Conservation (phyloP, 2,888 invertebrate species). For the Melanophora roralis region DNA sequence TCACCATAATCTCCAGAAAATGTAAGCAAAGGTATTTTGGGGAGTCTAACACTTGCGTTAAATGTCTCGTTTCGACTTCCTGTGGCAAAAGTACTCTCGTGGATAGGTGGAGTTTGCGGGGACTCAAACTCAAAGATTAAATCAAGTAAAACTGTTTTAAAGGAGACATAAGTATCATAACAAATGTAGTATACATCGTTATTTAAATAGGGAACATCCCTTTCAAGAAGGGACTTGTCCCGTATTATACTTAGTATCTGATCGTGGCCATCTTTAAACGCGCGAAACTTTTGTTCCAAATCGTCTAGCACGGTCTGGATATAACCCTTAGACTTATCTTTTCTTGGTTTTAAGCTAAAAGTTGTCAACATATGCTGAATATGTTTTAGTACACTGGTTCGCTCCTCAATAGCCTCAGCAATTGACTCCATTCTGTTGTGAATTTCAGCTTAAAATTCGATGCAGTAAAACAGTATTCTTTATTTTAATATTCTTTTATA, state of each 20-base stretch:
- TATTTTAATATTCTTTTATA: too few relatives aligned
- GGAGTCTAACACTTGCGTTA: neutral
- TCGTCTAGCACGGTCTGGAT: too few relatives aligned
- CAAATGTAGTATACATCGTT: conserved; percentile 22
- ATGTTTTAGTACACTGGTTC: neutral
- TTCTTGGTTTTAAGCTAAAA: neutral
- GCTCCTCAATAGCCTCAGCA: conserved; percentile 9
- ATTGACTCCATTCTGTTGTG: conserved; percentile 6
- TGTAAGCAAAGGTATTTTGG: neutral
- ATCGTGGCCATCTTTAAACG: conserved; percentile 31
- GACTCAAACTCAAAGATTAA: conserved; percentile 18
- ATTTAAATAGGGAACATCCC: conserved; percentile 8
- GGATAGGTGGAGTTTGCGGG: conserved; percentile 9
- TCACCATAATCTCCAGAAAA: neutral
- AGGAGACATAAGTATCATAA: conserved; percentile 25
- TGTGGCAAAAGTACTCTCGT: conserved; percentile 11
- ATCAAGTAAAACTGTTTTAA: conserved; percentile 36
- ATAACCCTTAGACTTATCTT: too few relatives aligned
- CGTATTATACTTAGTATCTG: neutral
- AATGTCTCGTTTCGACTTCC: conserved; percentile 20
- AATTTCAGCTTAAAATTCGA: neutral
- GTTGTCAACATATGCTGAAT: conserved; percentile 4
- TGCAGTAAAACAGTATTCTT: too few relatives aligned
- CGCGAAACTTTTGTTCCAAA: conserved; percentile 17
- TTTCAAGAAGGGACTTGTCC: conserved; percentile 16